Conservation (phyloP, 2,888 invertebrate species). For the Molorchus minor region DNA sequence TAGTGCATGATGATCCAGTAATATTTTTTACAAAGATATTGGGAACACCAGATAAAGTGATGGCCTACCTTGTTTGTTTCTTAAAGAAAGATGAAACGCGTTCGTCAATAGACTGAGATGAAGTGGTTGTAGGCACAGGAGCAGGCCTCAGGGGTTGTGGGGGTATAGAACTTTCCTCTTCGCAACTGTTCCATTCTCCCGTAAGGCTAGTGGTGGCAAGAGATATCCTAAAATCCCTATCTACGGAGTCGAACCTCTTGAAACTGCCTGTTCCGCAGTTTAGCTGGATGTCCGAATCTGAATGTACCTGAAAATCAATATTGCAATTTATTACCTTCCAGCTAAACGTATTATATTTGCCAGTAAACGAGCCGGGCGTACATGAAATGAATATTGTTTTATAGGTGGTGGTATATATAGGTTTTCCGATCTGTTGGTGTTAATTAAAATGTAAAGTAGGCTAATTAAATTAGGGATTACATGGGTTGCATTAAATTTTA, state of each 20-base stretch:
- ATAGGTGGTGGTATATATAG: no score
- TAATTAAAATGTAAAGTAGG: no score
- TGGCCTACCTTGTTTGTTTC: constrained; percentile 30
- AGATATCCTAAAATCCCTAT: constrained; percentile 66
- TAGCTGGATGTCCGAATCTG: constrained; percentile 71
- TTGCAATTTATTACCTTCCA: no score
- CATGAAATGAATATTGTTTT: no score
- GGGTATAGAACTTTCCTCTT: constrained; percentile 63
- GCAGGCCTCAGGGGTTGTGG: constrained; percentile 74
- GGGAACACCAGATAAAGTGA: neutral
- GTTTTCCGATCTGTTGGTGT: no score
- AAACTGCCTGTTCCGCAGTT: constrained; percentile 72
- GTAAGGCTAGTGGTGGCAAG: constrained; percentile 61
- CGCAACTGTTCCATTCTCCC: constrained; percentile 48
- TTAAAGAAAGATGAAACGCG: constrained; percentile 21
- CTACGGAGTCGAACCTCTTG: constrained; percentile 72
- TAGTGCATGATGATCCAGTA: neutral
- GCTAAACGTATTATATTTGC: no score
- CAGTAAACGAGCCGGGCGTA: no score
- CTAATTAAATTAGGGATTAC: no score
- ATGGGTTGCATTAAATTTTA: no score
- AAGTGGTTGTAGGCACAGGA: constrained; percentile 57
- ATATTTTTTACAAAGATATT: neutral
- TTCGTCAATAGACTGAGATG: constrained; percentile 36
- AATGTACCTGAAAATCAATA: constrained; percentile 65